These are phyloP conservation scores for Oxytorus armatus DNA, from an alignment of 2,888 invertebrate species.

Conservation along the genomic window DNA sequence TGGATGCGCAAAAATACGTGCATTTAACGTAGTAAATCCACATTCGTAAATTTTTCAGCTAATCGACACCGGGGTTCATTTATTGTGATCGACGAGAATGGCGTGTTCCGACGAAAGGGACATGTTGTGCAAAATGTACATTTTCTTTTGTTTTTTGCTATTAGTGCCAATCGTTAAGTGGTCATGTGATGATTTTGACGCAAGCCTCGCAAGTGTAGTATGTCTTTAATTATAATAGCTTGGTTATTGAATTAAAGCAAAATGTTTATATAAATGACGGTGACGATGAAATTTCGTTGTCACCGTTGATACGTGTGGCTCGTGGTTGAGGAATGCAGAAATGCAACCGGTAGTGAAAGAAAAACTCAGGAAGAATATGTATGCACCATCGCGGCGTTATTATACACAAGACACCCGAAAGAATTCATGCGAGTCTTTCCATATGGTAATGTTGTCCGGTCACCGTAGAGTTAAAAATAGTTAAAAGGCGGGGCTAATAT, in stretches of 20 bases:
- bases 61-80: slow-evolving; percentile 9
- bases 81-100: slow-evolving; percentile 23
- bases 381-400: slow-evolving; percentile 16
- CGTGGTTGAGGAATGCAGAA: slow-evolving; percentile 8
- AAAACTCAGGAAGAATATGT: slow-evolving; percentile 26
- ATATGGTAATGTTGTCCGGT: slow-evolving; percentile 57
- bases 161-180: slow-evolving; percentile 24
- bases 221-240: neutral
- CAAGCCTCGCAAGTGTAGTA: neutral
- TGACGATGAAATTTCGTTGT: slow-evolving; percentile 1
- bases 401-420: slow-evolving; percentile 44
- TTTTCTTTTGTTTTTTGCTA: slow-evolving; percentile 7
- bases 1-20: slow-evolving; percentile 75
- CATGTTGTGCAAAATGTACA: slow-evolving; percentile 34
- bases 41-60: slow-evolving; percentile 56
- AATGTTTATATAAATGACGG: neutral
- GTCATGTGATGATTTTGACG: neutral
- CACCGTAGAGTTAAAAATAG: slow-evolving; percentile 64
- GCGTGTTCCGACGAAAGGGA: neutral
- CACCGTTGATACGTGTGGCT: slow-evolving; percentile 7
- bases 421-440: slow-evolving; percentile 53
- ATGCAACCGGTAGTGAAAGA: slow-evolving; percentile 11
- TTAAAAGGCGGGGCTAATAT: slow-evolving; percentile 44
- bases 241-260: neutral
- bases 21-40: slow-evolving; percentile 40